Percentiles rank a stretch among this genome's conserved stretches.
These are phyloP conservation scores for Dolomedes plantarius DNA, from an alignment of 2,888 invertebrate species.

Conservation along the genomic window DNA sequence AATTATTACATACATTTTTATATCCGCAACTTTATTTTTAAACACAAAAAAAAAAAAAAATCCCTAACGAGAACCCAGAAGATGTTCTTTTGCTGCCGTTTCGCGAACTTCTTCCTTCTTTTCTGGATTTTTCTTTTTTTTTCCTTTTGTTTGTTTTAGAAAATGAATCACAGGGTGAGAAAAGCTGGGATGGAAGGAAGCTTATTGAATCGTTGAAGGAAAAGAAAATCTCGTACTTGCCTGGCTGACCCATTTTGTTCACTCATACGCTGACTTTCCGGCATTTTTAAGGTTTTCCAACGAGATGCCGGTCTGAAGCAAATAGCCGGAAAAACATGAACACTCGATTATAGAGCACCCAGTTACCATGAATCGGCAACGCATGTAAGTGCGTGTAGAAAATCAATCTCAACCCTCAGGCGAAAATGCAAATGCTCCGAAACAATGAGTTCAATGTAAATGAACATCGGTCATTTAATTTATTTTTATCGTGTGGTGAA, in stretches of 20 bases:
- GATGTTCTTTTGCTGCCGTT: too few species aligned
- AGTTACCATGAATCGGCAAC: neutral
- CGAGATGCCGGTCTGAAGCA: too few species aligned
- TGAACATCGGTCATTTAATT: neutral
- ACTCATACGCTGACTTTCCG: neutral
- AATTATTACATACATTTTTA: too few species aligned
- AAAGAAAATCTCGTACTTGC: neutral
- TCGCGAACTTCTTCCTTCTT: neutral
- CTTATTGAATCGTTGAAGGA: neutral
- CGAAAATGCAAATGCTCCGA: neutral
- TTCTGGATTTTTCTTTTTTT: neutral
- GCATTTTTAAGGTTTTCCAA: neutral
- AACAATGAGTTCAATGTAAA: neutral
- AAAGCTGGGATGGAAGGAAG: neutral
- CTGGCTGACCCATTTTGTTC: neutral
- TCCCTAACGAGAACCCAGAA: too few species aligned
- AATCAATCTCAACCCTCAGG: neutral
- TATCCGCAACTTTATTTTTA: too few species aligned
- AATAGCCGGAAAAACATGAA: too few species aligned
- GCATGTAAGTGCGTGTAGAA: neutral
- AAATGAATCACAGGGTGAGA: slow-evolving; percentile 2
- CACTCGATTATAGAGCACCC: neutral
- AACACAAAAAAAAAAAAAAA: too few species aligned
- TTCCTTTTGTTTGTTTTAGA: neutral
- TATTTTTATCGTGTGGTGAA: neutral